Evolutionary conservation across 1,140 invertebrate species (phyloP).

Genomic region (Propsilocerus akamusi): DNA sequence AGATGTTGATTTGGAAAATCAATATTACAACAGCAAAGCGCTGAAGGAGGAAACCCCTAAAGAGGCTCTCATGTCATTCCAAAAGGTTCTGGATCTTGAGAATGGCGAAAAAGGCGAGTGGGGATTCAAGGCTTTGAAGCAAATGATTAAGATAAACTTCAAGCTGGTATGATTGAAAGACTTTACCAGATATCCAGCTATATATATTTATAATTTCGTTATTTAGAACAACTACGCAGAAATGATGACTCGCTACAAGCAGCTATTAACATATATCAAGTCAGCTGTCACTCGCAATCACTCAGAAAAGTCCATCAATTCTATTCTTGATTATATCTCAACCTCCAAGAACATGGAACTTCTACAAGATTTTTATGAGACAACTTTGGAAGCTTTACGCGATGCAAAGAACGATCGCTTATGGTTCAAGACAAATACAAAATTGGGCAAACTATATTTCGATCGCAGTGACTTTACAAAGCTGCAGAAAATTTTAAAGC

Average conservation of each 20-base stretch:
- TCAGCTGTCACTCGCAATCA: constrained; percentile 98
- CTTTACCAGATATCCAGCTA: background rate
- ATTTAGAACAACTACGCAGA: constrained; percentile 78
- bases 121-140: constrained; percentile 99
- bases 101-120: constrained; percentile 98
- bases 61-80: constrained; percentile 82
- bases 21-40: constrained; percentile 99
- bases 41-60: constrained; percentile 94
- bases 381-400: constrained; percentile 91
- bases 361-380: constrained; percentile 99
- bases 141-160: constrained; percentile 99
- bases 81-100: constrained; percentile 91
- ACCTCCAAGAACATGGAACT: constrained; percentile 99
- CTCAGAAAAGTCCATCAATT: constrained; percentile 99
- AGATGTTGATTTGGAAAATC: constrained; percentile 98
- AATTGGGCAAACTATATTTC: constrained; percentile 96
- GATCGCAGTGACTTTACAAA: constrained; percentile 90
- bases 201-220: constrained; percentile 7
- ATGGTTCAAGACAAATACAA: constrained; percentile 99
- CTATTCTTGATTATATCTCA: constrained; percentile 98
- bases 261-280: constrained; percentile 94
- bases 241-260: constrained; percentile 96
- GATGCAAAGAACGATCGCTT: constrained; percentile 98
- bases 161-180: constrained; percentile 58
- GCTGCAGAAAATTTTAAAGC: constrained; percentile 91